phyloP scores from a whole-genome alignment of 2,888 invertebrate species.

The Drosophila villosipedis region DNA sequence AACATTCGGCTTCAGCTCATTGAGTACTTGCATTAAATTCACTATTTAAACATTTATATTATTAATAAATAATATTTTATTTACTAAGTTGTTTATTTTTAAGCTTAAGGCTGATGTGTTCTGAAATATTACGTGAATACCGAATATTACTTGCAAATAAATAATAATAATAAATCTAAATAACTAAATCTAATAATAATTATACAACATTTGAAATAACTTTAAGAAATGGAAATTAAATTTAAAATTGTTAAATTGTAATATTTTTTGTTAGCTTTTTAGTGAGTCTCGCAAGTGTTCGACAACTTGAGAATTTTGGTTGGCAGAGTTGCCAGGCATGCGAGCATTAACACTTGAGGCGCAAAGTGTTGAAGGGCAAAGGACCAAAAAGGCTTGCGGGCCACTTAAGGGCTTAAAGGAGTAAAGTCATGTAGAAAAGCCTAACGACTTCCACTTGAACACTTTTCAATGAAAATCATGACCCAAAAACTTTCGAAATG shows the following conservation, averaged over 20 bases:
- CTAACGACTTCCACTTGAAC: slow-evolving; percentile 80
- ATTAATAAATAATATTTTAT: not conserved
- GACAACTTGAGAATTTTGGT: slow-evolving; percentile 30
- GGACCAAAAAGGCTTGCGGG: slow-evolving; percentile 48
- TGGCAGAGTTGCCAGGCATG: slow-evolving; percentile 30
- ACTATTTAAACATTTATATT: not conserved
- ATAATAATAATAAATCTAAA: no score
- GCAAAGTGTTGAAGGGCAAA: slow-evolving; percentile 67
- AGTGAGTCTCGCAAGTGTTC: slow-evolving; percentile 9
- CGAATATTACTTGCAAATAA: no score
- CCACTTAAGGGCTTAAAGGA: slow-evolving; percentile 58
- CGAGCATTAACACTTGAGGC: slow-evolving; percentile 51
- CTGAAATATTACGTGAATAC: no score
- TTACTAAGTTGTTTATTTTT: no score
- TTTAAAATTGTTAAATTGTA: not conserved
- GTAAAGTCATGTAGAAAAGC: slow-evolving; percentile 66
- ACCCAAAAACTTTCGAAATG: slow-evolving; percentile 57
- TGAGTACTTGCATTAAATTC: not conserved
- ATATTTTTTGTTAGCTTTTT: not conserved
- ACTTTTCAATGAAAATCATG: slow-evolving; percentile 76
- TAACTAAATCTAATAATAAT: no score
- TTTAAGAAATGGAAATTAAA: no score
- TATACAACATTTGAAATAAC: no score
- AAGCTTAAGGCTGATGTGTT: no score
- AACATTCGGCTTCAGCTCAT: not conserved